Evolutionary conservation across 2,888 invertebrate species (phyloP).

Genomic region (Cyclophora albipunctata): DNA sequence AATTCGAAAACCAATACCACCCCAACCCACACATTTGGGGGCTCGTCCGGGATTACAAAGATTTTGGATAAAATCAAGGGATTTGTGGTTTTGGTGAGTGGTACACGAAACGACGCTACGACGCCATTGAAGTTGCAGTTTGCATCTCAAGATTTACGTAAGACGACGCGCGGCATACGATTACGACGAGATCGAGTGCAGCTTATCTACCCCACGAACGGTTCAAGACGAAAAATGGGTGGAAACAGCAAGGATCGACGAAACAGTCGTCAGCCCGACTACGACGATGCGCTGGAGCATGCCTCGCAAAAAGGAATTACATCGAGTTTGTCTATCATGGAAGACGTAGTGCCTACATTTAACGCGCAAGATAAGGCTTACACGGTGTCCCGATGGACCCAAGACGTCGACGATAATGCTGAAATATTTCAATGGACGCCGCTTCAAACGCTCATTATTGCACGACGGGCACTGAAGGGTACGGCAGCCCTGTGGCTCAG

Average conservation of each 20-base stretch:
- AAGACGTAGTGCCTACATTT: background rate
- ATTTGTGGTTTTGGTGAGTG: background rate
- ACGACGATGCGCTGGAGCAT: background rate
- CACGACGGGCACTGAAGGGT: background rate
- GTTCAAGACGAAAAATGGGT: no score
- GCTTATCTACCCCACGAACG: no score
- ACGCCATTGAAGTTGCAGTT: background rate
- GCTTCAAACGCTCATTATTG: background rate
- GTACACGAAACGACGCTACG: background rate
- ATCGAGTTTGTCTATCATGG: background rate
- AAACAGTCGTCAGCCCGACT: background rate
- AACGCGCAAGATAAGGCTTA: background rate
- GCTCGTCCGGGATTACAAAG: background rate
- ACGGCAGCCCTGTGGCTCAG: conserved; percentile 18
- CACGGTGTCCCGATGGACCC: conserved; percentile 9
- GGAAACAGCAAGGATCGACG: background rate
- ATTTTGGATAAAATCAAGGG: background rate
- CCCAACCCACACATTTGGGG: background rate
- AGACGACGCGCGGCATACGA: no score
- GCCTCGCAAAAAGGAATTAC: background rate
- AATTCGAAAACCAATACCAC: no score
- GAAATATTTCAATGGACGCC: conserved; percentile 2
- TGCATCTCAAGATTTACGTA: no score
- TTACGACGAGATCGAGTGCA: no score
- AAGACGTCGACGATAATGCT: conserved; percentile 18